Percentiles rank a stretch among this genome's conserved stretches.
These are phyloP conservation scores for Choloepus hoffmanni DNA, from an alignment of 2,113 vertebrate genomes.

Conservation along the genomic window DNA sequence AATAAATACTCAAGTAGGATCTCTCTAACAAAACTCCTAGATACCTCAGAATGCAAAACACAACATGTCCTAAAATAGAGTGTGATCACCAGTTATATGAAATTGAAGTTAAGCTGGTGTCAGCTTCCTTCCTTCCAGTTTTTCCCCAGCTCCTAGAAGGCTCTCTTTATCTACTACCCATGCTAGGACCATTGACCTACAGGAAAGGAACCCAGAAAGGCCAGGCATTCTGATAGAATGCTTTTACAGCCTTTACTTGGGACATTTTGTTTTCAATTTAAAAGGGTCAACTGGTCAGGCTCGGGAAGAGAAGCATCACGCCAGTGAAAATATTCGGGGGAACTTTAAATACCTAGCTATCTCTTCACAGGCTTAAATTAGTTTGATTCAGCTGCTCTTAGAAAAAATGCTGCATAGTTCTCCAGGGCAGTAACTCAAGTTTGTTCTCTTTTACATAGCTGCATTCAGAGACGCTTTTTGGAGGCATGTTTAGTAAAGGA, in stretches of 20 bases:
- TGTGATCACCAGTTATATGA: slow-evolving; percentile 63
- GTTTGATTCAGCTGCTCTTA: slow-evolving; percentile 81
- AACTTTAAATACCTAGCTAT: slow-evolving; percentile 79
- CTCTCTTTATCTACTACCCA: not conserved
- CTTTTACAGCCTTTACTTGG: slow-evolving; percentile 58
- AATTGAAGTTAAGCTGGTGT: not conserved
- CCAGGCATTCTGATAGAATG: slow-evolving; percentile 22
- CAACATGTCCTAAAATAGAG: slow-evolving; percentile 58
- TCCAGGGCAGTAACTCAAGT: slow-evolving; percentile 76
- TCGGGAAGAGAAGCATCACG: slow-evolving; percentile 61
- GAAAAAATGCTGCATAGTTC: slow-evolving; percentile 77
- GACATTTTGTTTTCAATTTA: slow-evolving; percentile 25
- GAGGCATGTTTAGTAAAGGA: slow-evolving; percentile 81
- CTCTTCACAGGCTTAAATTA: slow-evolving; percentile 59
- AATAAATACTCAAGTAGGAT: slow-evolving; percentile 81
- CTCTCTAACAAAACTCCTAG: slow-evolving; percentile 79
- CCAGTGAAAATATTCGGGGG: slow-evolving; percentile 65
- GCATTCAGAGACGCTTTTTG: slow-evolving; percentile 80
- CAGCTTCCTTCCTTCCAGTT: slow-evolving; percentile 46
- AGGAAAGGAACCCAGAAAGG: slow-evolving; percentile 45
- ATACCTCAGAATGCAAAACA: slow-evolving; percentile 81
- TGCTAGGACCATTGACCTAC: not conserved
- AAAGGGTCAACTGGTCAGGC: slow-evolving; percentile 42
- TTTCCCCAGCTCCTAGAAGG: slow-evolving; percentile 21
- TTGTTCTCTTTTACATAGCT: slow-evolving; percentile 83